These are phyloP conservation scores for Sebastes fasciatus DNA, from an alignment of 2,113 vertebrate species.

Conservation along the genomic window DNA sequence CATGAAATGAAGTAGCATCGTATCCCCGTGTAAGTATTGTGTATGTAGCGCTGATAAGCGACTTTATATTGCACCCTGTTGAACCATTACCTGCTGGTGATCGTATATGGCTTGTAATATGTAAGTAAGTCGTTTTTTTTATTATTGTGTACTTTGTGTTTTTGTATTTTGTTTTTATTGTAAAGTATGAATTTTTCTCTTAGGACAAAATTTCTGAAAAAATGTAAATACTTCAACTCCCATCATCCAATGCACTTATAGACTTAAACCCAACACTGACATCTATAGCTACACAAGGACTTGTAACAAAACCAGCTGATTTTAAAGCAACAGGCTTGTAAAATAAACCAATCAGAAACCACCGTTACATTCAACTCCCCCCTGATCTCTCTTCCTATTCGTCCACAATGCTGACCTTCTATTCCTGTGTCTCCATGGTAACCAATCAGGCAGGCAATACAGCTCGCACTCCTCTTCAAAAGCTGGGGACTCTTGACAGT, in stretches of 20 bases:
- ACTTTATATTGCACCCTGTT: constrained; percentile 35
- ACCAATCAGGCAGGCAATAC: constrained; percentile 32
- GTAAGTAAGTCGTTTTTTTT: constrained; percentile 20
- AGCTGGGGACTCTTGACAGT: constrained; percentile 39
- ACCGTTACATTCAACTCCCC: background rate
- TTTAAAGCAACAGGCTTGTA: constrained; percentile 4
- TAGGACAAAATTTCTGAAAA: background rate
- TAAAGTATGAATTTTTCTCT: too few species aligned
- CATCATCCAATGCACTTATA: background rate
- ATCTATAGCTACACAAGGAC: background rate
- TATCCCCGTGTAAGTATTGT: constrained; percentile 42
- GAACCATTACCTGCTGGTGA: constrained; percentile 47
- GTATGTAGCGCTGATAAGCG: constrained; percentile 52
- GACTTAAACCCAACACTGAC: background rate
- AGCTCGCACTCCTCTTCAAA: constrained; percentile 11
- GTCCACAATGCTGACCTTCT: constrained; percentile 16
- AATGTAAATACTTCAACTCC: background rate
- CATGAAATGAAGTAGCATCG: constrained; percentile 61
- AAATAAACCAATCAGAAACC: constrained; percentile 13
- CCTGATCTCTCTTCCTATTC: background rate
- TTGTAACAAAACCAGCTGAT: background rate
- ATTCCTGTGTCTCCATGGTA: constrained; percentile 31
- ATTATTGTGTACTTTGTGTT: constrained; percentile 15
- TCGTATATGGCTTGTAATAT: constrained; percentile 23
- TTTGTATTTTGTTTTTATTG: constrained; percentile 8